These are phyloP conservation scores for Melanotaenia boesemani DNA, from an alignment of 2,797 vertebrate species.

Conservation along the genomic window DNA sequence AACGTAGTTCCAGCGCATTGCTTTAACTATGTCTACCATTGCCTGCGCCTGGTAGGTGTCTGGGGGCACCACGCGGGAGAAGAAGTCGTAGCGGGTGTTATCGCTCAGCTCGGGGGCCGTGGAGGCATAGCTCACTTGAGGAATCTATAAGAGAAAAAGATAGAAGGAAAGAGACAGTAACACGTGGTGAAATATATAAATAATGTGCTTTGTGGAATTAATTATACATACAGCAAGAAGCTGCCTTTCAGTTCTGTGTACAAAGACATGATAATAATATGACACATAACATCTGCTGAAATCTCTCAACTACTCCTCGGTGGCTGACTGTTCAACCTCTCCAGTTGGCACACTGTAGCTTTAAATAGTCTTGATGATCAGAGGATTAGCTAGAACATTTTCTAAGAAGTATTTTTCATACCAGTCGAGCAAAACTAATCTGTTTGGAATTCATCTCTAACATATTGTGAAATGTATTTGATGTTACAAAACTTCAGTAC, in stretches of 20 bases:
- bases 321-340: slow-evolving; percentile 32
- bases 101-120: slow-evolving; percentile 95
- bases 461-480: slow-evolving; percentile 41
- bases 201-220: slow-evolving; percentile 7
- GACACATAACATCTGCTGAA: slow-evolving; percentile 58
- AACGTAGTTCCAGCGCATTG: slow-evolving; percentile 96
- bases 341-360: slow-evolving; percentile 36
- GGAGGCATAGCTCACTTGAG: slow-evolving; percentile 97
- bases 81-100: slow-evolving; percentile 97
- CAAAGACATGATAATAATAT: slow-evolving; percentile 34
- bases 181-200: slow-evolving; percentile 17
- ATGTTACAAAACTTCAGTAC: slow-evolving; percentile 32
- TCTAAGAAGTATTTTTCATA: slow-evolving; percentile 46
- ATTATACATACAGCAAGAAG: slow-evolving; percentile 15
- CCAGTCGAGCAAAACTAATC: slow-evolving; percentile 58
- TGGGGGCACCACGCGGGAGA: slow-evolving; percentile 93
- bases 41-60: slow-evolving; percentile 98
- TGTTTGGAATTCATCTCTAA: slow-evolving; percentile 41
- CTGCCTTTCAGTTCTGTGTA: slow-evolving; percentile 10
- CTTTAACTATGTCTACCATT: slow-evolving; percentile 97
- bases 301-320: slow-evolving; percentile 29
- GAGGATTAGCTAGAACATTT: slow-evolving; percentile 45
- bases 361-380: slow-evolving; percentile 64
- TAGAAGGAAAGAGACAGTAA: slow-evolving; percentile 14
- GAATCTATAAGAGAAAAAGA: slow-evolving; percentile 83